Percentiles rank a stretch among this genome's conserved stretches.
Conservation (phyloP, 1,140 invertebrate species). For the Diachasmimorpha longicaudata region DNA sequence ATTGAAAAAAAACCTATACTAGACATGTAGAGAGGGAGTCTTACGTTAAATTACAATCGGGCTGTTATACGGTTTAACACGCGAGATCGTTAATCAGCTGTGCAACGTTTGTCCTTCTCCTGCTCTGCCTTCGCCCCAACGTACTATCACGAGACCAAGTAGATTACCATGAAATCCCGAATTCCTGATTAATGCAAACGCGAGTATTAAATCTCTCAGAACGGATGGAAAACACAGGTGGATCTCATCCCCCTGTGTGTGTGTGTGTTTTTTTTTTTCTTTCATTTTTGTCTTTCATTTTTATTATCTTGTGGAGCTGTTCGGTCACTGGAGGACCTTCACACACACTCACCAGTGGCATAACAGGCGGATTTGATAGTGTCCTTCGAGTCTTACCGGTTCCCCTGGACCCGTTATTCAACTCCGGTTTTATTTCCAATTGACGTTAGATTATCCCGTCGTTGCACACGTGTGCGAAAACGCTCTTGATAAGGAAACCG, state of each 20-base stretch:
- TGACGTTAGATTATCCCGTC: neutral
- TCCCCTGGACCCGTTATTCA: conserved; percentile 24
- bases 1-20: conserved; percentile 13
- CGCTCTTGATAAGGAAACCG: neutral
- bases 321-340: neutral
- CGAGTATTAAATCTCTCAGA: neutral
- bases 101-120: neutral
- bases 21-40: neutral
- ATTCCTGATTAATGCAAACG: conserved; percentile 14
- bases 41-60: conserved; percentile 24
- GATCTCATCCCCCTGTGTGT: neutral
- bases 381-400: conserved; percentile 23
- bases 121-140: neutral
- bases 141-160: conserved; percentile 15
- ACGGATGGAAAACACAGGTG: neutral
- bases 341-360: neutral
- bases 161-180: conserved; percentile 15
- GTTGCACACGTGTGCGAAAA: conserved; percentile 4
- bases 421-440: conserved; percentile 27
- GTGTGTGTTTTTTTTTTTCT: neutral
- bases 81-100: conserved; percentile 27
- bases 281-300: neutral
- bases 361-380: conserved; percentile 19
- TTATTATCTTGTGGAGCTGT: neutral
- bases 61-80: conserved; percentile 19